A percentile compares a stretch with the other conserved stretches of the same genome.
These are phyloP conservation scores for Eledone cirrhosa DNA, from an alignment of 2,888 invertebrate species.

Conservation along the genomic window DNA sequence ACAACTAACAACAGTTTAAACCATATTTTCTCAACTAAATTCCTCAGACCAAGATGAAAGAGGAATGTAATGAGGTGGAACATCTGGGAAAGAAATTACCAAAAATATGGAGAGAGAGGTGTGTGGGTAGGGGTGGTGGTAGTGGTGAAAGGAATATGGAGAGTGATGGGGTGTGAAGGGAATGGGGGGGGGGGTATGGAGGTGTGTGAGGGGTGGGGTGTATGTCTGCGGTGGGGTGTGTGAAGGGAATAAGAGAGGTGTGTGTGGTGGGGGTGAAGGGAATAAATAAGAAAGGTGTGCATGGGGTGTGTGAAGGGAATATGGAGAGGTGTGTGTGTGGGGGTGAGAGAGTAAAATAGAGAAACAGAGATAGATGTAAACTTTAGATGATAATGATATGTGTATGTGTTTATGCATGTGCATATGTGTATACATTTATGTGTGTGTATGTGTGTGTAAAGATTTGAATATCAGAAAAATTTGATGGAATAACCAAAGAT, in stretches of 20 bases:
- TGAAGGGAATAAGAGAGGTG: not conserved
- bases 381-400: too few relatives aligned
- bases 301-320: not conserved
- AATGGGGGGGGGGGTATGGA: not conserved
- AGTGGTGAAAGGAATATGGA: not conserved
- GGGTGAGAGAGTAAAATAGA: not conserved
- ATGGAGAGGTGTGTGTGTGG: not conserved
- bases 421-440: not conserved
- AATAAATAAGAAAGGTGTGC: not conserved
- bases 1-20: too few relatives aligned
- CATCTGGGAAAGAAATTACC: too few relatives aligned
- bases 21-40: too few relatives aligned
- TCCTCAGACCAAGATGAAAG: too few relatives aligned
- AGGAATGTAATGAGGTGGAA: too few relatives aligned
- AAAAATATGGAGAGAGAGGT: not conserved
- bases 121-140: not conserved
- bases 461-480: too few relatives aligned
- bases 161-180: not conserved
- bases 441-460: not conserved
- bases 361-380: not conserved
- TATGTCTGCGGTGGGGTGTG: not conserved
- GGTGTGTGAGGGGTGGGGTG: not conserved
- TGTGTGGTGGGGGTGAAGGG: not conserved
- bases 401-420: not conserved
- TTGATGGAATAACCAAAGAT: too few relatives aligned